Percentiles rank a stretch among this genome's conserved stretches.
phyloP scores from a whole-genome alignment of 2,888 invertebrate genomes.

The Oxyscelio sp. region DNA sequence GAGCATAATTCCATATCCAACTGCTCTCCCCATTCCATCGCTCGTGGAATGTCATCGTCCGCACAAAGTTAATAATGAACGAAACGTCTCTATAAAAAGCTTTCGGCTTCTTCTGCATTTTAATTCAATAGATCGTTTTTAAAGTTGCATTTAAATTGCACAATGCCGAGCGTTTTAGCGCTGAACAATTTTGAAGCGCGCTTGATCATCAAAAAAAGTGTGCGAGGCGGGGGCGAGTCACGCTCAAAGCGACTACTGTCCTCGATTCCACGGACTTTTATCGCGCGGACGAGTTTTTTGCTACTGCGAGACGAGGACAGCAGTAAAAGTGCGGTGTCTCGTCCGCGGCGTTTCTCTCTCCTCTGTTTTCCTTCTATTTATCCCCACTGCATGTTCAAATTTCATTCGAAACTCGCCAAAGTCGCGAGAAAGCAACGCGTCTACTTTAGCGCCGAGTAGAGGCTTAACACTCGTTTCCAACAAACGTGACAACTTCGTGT shows the following conservation, averaged over 20 bases:
- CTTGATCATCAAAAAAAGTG: conserved; percentile 5
- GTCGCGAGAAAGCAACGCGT: conserved; percentile 38
- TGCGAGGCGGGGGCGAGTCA: conserved; percentile 8
- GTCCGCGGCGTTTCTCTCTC: conserved; percentile 35
- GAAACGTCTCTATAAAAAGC: not conserved
- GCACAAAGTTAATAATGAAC: conserved; percentile 5
- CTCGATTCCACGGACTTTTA: conserved; percentile 69
- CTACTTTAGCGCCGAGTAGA: not conserved
- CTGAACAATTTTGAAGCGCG: not conserved
- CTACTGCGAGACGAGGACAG: conserved; percentile 49
- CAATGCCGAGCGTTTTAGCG: conserved; percentile 3
- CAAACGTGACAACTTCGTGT: conserved; percentile 46
- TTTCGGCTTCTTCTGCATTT: not conserved
- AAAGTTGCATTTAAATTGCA: conserved; percentile 7
- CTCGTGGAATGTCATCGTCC: not conserved
- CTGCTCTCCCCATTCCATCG: not conserved
- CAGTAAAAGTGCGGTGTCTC: conserved; percentile 68
- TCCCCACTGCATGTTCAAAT: conserved; percentile 21
- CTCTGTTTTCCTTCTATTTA: conserved; percentile 19
- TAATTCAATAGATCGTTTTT: not conserved
- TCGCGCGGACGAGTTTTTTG: conserved; percentile 65
- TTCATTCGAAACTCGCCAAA: conserved; percentile 51
- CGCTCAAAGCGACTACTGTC: conserved; percentile 68
- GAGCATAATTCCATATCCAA: conserved; percentile 18
- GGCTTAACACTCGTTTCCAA: conserved; percentile 31